These are phyloP conservation scores for Peromyscus aztecus DNA, from an alignment of 2,797 vertebrate species.

Conservation along the genomic window DNA sequence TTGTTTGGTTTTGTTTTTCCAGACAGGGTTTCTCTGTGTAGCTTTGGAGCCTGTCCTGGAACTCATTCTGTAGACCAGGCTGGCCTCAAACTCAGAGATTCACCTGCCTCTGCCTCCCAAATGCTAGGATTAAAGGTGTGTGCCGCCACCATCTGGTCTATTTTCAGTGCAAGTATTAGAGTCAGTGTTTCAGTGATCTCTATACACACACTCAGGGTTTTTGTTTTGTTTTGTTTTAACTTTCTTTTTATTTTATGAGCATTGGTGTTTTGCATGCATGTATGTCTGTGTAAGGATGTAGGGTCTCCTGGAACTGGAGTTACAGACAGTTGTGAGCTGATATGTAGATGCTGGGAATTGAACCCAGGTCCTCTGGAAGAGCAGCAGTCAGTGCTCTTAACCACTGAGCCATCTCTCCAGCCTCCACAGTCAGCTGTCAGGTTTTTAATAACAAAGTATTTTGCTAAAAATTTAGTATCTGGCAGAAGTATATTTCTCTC, in stretches of 20 bases:
- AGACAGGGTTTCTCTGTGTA: not conserved
- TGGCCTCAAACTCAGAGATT: not conserved
- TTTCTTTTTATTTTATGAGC: too few species aligned
- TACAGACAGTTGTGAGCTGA: too few species aligned
- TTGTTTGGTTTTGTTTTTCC: not conserved
- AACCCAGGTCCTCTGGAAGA: too few species aligned
- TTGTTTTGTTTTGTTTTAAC: too few species aligned
- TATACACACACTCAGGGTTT: not conserved
- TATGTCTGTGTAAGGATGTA: too few species aligned
- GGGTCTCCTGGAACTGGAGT: too few species aligned
- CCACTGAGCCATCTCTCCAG: too few species aligned
- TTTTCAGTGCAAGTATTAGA: not conserved
- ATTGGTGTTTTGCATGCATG: too few species aligned
- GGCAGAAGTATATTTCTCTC: not conserved
- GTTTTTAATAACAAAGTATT: conserved; percentile 26
- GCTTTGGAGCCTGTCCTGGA: not conserved
- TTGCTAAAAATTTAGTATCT: not conserved
- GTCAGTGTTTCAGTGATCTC: not conserved
- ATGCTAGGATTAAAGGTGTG: not conserved
- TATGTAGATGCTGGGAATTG: too few species aligned
- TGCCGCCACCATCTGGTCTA: not conserved
- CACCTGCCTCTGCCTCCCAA: not conserved
- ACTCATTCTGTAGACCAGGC: not conserved
- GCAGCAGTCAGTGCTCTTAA: too few species aligned
- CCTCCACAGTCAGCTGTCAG: not conserved